A percentile compares a stretch with the other conserved stretches of the same genome.
Evolutionary conservation across 2,888 invertebrate genomes (phyloP).

Genomic region (Apoderus coryli): DNA sequence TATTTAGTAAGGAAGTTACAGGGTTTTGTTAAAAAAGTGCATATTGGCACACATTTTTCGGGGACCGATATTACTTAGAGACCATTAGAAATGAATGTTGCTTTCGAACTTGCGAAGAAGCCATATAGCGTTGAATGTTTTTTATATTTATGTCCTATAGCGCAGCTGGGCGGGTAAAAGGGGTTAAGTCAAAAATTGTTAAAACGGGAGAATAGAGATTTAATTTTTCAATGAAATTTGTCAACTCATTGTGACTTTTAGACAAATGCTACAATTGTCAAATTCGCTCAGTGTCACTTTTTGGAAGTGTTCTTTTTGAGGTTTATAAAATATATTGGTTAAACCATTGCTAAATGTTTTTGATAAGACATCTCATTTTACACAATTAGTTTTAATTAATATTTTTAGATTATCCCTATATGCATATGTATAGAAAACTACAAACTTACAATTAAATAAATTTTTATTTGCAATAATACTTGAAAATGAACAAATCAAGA

Average conservation of each 20-base stretch:
- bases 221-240: constrained; percentile 2
- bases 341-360: constrained; percentile 4
- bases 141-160: too few species aligned
- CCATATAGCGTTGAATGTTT: too few species aligned
- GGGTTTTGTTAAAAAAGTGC: too few species aligned
- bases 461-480: constrained; percentile 4
- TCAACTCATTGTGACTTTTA: constrained; percentile 1
- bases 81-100: too few species aligned
- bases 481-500: constrained; percentile 2
- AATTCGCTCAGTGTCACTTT: constrained; percentile 4
- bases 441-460: constrained; percentile 1
- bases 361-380: constrained; percentile 5
- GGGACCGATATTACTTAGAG: too few species aligned
- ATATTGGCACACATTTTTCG: too few species aligned
- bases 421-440: constrained; percentile 1
- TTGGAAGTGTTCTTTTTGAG: constrained; percentile 1
- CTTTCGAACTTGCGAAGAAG: too few species aligned
- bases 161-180: constrained; percentile 1
- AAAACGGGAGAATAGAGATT: constrained; percentile 1
- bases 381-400: constrained; percentile 3
- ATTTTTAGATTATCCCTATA: constrained; percentile 2
- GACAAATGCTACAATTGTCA: constrained; percentile 5
- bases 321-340: constrained; percentile 3
- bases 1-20: too few species aligned
- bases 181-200: constrained; percentile 1